Conservation (phyloP, 2,113 vertebrate genomes). For the Anguilla japonica region DNA sequence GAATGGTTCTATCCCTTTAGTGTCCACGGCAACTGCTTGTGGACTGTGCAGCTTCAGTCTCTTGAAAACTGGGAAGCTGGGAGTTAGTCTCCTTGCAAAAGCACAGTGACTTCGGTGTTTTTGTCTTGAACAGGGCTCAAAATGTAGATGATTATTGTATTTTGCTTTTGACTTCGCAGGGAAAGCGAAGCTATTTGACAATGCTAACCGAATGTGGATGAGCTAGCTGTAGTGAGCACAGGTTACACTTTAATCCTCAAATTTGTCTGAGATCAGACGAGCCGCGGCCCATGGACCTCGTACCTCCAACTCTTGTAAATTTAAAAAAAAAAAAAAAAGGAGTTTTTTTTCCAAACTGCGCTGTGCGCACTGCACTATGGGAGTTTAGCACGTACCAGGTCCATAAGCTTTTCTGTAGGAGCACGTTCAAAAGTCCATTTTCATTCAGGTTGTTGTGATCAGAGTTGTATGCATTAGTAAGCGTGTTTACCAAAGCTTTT, state of each 20-base stretch:
- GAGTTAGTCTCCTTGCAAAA: conserved; percentile 53
- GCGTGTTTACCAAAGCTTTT: conserved; percentile 64
- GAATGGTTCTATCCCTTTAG: background rate
- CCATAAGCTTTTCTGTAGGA: conserved; percentile 55
- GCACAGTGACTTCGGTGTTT: conserved; percentile 55
- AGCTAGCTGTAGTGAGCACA: conserved; percentile 53
- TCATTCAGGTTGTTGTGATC: conserved; percentile 48
- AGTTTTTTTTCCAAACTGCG: conserved; percentile 64
- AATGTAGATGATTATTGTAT: conserved; percentile 16
- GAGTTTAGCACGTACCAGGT: conserved; percentile 55
- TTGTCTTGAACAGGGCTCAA: conserved; percentile 30
- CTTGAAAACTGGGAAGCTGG: background rate
- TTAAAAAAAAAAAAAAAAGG: background rate
- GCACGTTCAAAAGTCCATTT: conserved; percentile 58
- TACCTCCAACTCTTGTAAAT: conserved; percentile 57
- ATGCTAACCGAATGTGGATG: conserved; percentile 49
- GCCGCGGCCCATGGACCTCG: conserved; percentile 55
- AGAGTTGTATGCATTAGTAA: conserved; percentile 48
- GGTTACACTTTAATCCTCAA: conserved; percentile 56
- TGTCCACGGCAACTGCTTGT: background rate
- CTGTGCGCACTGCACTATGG: conserved; percentile 78
- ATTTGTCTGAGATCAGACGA: conserved; percentile 55
- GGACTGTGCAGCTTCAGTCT: background rate
- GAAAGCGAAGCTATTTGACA: conserved; percentile 52
- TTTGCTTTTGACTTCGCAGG: conserved; percentile 42